Percentiles rank a stretch among this genome's conserved stretches.
phyloP scores from a whole-genome alignment of 2,797 vertebrate species.

The Cynodonichthys magdalenae region DNA sequence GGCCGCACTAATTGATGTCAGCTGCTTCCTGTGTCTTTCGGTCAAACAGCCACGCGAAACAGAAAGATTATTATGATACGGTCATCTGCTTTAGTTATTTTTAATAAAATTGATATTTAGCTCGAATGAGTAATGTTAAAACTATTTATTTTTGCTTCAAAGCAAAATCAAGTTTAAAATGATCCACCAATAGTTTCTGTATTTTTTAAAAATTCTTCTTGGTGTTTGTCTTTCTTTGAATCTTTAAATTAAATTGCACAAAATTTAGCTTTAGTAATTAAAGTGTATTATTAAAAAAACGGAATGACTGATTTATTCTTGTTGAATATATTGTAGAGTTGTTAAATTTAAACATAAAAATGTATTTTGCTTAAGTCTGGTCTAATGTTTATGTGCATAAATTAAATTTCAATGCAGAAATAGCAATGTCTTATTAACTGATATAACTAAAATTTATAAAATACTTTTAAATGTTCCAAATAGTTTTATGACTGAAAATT shows the following conservation, averaged over 20 bases:
- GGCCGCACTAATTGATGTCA: constrained; percentile 63
- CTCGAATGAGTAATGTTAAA: background rate
- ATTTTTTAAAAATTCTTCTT: background rate
- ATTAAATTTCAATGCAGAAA: constrained; percentile 4
- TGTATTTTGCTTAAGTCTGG: background rate
- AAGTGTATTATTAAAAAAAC: background rate
- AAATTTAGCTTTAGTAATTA: constrained; percentile 6
- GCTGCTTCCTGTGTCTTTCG: constrained; percentile 26
- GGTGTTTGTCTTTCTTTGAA: background rate
- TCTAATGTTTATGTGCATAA: background rate
- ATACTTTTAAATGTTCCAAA: background rate
- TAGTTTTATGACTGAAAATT: background rate
- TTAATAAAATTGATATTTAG: background rate
- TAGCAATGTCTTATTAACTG: background rate
- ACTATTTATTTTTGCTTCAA: background rate
- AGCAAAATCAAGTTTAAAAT: background rate
- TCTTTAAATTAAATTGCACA: background rate
- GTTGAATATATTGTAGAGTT: background rate
- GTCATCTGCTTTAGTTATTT: constrained; percentile 6
- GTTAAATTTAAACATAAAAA: background rate
- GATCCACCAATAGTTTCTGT: background rate
- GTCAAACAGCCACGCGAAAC: constrained; percentile 25
- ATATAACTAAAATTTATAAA: too few species aligned
- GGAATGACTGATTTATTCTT: background rate
- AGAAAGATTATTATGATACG: constrained; percentile 12